Evolutionary conservation across 2,797 vertebrate species (phyloP).

Genomic region (Enteromius radiatus): DNA sequence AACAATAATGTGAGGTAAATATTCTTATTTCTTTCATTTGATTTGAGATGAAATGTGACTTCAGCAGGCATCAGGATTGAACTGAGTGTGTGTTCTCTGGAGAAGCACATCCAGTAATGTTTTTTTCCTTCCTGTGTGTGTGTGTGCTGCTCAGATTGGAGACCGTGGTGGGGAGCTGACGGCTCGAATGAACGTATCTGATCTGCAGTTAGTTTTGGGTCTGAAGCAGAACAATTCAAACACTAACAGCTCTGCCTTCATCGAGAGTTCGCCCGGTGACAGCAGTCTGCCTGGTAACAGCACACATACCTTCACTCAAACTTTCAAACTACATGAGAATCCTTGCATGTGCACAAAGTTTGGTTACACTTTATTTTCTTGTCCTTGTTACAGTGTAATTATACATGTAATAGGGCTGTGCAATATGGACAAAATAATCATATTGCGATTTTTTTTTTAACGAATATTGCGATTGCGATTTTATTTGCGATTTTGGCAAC

Average conservation of each 20-base stretch:
- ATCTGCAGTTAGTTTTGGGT: slow-evolving; percentile 92
- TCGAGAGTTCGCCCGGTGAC: slow-evolving; percentile 55
- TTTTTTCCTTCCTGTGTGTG: slow-evolving; percentile 27
- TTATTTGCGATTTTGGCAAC: no score
- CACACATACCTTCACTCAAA: background rate
- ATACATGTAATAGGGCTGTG: background rate
- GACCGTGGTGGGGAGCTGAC: slow-evolving; percentile 91
- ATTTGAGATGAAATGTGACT: background rate
- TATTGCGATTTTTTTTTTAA: no score
- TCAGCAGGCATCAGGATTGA: background rate
- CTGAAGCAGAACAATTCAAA: slow-evolving; percentile 82
- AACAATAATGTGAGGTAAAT: background rate
- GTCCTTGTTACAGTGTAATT: background rate
- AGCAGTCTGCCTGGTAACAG: slow-evolving; percentile 69
- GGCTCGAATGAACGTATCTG: slow-evolving; percentile 92
- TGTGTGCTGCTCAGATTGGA: slow-evolving; percentile 81
- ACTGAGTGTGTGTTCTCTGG: slow-evolving; percentile 17
- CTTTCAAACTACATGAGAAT: background rate
- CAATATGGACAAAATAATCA: no score
- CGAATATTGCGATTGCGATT: no score
- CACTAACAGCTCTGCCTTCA: slow-evolving; percentile 73
- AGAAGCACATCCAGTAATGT: slow-evolving; percentile 10
- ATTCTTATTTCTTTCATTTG: background rate
- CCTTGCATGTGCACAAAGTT: background rate
- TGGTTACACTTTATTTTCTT: background rate